These are phyloP conservation scores for Lepisosteus osseus DNA, from an alignment of 2,113 vertebrate species.

Conservation along the genomic window DNA sequence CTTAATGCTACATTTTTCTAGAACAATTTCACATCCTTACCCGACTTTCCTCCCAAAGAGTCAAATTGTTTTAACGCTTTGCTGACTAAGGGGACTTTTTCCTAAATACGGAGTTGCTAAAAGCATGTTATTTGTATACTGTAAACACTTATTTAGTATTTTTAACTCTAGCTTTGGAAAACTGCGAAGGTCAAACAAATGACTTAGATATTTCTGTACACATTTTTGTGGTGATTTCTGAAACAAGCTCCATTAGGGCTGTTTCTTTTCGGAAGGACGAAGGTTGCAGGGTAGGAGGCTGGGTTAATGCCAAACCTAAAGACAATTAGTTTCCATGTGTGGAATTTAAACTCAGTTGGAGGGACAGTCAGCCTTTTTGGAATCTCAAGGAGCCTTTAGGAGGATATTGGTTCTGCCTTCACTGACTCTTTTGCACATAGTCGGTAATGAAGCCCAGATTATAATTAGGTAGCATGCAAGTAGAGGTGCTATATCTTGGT, in stretches of 20 bases:
- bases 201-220: no score
- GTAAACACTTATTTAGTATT: no score
- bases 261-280: no score
- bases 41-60: background rate
- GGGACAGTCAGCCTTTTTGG: background rate
- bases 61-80: conserved; percentile 7
- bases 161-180: no score
- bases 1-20: background rate
- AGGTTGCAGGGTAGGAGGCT: background rate
- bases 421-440: conserved; percentile 17
- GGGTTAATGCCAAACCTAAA: background rate
- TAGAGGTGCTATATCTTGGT: background rate
- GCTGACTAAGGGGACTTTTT: background rate
- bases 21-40: background rate
- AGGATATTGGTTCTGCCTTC: background rate
- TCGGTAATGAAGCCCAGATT: conserved; percentile 19
- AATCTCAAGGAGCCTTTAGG: background rate
- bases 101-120: no score
- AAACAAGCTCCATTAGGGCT: no score
- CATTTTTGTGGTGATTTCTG: no score
- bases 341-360: conserved; percentile 5
- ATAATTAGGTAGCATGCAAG: conserved; percentile 51
- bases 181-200: no score
- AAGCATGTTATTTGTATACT: no score
- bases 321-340: conserved; percentile 10